Base-by-base conservation (phyloP, 2,888 invertebrate species). In the Sipunculus nudus region DNA sequence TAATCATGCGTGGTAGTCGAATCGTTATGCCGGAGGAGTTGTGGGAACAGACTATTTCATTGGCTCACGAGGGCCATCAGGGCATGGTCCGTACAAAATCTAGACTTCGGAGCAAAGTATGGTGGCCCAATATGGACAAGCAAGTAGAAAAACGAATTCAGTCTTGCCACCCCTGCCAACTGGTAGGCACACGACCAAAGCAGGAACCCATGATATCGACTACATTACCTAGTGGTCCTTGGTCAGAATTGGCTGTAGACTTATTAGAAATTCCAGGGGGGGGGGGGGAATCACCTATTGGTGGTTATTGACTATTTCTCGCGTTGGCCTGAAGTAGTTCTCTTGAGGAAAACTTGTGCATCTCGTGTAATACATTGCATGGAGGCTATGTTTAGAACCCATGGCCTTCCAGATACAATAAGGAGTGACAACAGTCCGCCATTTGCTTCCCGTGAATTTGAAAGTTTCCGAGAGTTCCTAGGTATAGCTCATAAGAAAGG, bases 21-120 rank as follows among this genome's bases (percentile, higher is more conserved):
- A 31, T 59, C 2, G n/a, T 45, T 3, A 19, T 59, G 3, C 59
- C 59, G 2, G 40, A 47, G 19, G n/a, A 19, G 2, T 35, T 61
- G 28, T 25, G 41, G 25, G 13, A 25, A 8, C 35, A 26, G 6
- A 35, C 31, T 0, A 4, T 55, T 3, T 10, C 43, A 2, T 21
- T 55, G 3, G 60, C 55, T 1, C 55, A 60, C 46, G 41, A 59
- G 31, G 60, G 55, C 6, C 60, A 60, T 26, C 55, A 55, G 38
- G 46, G 56, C 1, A 57, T 57, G 3, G 53, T 56, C 13, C 26
- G 47, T 6, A 57, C 52, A 23, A 61, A 61, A 19, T n/a, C 35
- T n/a, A 16, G 39, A 25, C 29, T 61, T 1, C 6, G 57, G 19
- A 29, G 40, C n/a, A 61, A 50, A 29, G 52, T 48, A 2, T 60